These are phyloP conservation scores for Trachemys scripta DNA, from an alignment of 2,113 vertebrate species.

Conservation along the genomic window DNA sequence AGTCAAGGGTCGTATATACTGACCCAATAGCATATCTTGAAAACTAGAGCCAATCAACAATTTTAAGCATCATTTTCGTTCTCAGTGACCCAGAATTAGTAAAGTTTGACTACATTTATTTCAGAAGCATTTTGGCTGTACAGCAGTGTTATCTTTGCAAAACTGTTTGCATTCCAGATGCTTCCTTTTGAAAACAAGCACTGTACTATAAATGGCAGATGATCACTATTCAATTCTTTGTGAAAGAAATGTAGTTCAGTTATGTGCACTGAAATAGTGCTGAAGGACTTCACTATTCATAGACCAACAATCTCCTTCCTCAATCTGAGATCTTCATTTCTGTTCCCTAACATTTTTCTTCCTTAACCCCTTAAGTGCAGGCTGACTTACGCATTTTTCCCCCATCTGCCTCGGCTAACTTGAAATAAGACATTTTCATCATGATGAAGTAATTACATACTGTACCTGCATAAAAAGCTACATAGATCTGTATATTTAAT, in stretches of 20 bases:
- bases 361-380: background rate
- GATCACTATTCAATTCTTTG: background rate
- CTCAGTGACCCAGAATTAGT: no score
- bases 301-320: background rate
- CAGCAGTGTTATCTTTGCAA: background rate
- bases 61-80: no score
- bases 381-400: background rate
- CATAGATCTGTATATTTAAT: background rate
- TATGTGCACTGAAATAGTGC: background rate
- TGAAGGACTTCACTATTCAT: background rate
- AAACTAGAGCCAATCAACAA: no score
- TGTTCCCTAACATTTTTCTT: background rate
- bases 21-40: no score
- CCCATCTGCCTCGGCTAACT: background rate
- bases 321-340: background rate
- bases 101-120: no score
- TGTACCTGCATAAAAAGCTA: background rate
- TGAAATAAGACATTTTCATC: background rate
- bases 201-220: background rate
- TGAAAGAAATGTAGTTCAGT: background rate
- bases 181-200: conserved; percentile 22
- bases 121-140: no score
- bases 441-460: background rate
- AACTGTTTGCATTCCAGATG: background rate
- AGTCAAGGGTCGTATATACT: no score